These are phyloP conservation scores for Lithobates sylvaticus DNA, from an alignment of 2,797 vertebrate species.

Conservation along the genomic window DNA sequence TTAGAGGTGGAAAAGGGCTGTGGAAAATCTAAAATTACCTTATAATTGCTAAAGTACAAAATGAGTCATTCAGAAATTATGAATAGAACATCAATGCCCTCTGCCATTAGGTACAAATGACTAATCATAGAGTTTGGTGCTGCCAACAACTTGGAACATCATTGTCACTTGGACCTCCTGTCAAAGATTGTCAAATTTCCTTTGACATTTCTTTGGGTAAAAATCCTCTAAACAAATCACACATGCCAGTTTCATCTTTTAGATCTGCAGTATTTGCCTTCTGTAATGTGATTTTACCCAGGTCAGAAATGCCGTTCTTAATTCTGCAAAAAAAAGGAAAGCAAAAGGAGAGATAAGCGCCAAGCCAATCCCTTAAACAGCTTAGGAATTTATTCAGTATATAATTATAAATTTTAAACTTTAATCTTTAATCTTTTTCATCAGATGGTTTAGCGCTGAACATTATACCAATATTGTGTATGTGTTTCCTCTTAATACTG, in stretches of 20 bases:
- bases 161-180: slow-evolving; percentile 54
- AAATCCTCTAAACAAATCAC: not conserved
- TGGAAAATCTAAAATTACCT: slow-evolving; percentile 58
- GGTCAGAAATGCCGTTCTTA: not conserved
- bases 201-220: slow-evolving; percentile 38
- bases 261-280: not conserved
- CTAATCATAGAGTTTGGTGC: slow-evolving; percentile 45
- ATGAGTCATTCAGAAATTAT: slow-evolving; percentile 51
- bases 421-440: too few relatives aligned
- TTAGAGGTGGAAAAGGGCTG: slow-evolving; percentile 57
- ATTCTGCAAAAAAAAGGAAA: not conserved
- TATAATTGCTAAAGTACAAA: slow-evolving; percentile 56
- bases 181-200: slow-evolving; percentile 41
- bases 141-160: slow-evolving; percentile 46
- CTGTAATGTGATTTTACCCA: not conserved
- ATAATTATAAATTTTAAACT: too few relatives aligned
- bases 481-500: too few relatives aligned
- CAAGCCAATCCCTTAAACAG: too few relatives aligned
- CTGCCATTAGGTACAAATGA: slow-evolving; percentile 49
- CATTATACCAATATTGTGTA: too few relatives aligned
- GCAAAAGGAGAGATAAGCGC: too few relatives aligned
- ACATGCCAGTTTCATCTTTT: not conserved
- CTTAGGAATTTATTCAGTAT: too few relatives aligned
- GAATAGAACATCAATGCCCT: slow-evolving; percentile 48
- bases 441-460: too few relatives aligned